A percentile compares a stretch with the other conserved stretches of the same genome.
phyloP scores from a whole-genome alignment of 2,888 invertebrate species.

The Antheraea assamensis region DNA sequence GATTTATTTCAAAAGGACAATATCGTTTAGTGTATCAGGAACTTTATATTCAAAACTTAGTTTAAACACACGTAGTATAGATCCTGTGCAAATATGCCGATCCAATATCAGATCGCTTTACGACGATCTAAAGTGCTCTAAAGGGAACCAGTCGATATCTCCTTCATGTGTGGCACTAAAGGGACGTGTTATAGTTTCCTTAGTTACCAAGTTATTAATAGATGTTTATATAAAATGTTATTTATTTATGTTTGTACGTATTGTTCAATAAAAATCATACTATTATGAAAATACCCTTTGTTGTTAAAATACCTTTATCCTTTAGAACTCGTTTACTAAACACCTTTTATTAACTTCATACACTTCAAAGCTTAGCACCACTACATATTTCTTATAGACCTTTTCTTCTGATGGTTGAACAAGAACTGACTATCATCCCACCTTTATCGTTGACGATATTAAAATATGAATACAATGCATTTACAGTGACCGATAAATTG shows the following conservation, averaged over 20 bases:
- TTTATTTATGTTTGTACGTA: neutral
- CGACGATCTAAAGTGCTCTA: neutral
- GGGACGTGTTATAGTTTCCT: neutral
- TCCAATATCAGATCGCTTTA: conserved; percentile 3
- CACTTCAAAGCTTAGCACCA: no score
- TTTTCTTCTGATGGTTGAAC: no score
- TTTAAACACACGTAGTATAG: neutral
- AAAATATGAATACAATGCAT: no score
- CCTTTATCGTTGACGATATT: no score
- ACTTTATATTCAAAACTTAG: neutral
- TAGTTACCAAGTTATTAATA: neutral
- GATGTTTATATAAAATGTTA: neutral
- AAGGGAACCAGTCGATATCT: neutral
- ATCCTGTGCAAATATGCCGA: neutral
- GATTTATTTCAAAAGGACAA: neutral
- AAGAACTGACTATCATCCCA: no score
- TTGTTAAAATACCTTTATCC: no score
- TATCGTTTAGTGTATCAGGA: neutral
- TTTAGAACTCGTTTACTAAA: no score
- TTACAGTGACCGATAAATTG: no score
- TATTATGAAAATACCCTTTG: no score
- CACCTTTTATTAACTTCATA: no score
- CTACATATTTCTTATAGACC: no score
- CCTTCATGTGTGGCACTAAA: neutral
- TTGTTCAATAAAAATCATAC: neutral